A percentile compares a stretch with the other conserved stretches of the same genome.
Conservation (phyloP, 2,113 vertebrate species). For the Passer domesticus region DNA sequence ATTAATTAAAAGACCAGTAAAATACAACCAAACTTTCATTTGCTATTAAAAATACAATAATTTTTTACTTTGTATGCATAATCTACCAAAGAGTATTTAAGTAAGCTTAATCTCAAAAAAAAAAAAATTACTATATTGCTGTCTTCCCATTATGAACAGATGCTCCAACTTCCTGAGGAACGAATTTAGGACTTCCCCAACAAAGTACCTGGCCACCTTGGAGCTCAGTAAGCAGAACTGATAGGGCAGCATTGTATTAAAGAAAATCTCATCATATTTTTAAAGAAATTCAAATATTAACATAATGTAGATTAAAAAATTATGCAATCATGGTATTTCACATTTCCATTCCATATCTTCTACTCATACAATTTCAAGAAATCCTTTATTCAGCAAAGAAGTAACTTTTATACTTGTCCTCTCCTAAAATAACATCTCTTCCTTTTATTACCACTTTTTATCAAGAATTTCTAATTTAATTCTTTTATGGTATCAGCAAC, state of each 20-base stretch:
- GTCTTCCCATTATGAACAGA: neutral
- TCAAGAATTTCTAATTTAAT: neutral
- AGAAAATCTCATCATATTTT: neutral
- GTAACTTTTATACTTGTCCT: neutral
- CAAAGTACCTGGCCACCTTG: neutral
- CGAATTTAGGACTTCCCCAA: neutral
- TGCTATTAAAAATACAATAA: neutral
- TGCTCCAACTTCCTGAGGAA: neutral
- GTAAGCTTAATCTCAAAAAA: neutral
- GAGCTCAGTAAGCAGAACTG: neutral
- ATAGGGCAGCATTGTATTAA: neutral
- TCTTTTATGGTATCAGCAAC: neutral
- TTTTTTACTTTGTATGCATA: neutral
- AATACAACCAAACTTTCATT: neutral
- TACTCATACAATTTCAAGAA: neutral
- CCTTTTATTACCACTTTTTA: neutral
- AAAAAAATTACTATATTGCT: neutral
- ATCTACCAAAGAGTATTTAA: neutral
- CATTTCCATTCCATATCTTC: neutral
- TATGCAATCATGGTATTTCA: neutral
- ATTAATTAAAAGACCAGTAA: neutral
- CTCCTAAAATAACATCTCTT: neutral
- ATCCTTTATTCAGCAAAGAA: neutral
- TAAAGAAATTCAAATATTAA: neutral
- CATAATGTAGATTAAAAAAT: neutral